These are phyloP conservation scores for Drosophila dives DNA, from an alignment of 2,888 invertebrate species.

Conservation along the genomic window DNA sequence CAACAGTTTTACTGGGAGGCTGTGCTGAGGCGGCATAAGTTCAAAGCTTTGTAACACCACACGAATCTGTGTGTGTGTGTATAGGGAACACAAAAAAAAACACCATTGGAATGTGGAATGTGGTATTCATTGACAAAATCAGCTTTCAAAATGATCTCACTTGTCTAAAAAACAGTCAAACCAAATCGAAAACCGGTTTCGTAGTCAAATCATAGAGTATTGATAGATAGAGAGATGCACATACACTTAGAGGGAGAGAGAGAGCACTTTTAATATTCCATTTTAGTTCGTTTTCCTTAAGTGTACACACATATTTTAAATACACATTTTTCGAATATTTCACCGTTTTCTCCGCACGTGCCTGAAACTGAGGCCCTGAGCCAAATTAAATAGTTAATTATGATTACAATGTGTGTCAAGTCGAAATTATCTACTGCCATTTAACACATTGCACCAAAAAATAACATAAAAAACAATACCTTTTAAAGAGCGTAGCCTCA, in stretches of 20 bases:
- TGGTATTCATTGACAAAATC: conserved; percentile 85
- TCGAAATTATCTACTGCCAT: conserved; percentile 60
- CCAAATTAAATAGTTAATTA: conserved; percentile 71
- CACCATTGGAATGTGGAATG: conserved; percentile 76
- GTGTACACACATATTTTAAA: conserved; percentile 28
- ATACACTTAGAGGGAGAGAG: neutral
- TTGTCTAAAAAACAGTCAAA: conserved; percentile 85
- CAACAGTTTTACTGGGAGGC: conserved; percentile 49
- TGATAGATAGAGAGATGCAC: neutral
- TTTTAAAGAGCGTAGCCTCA: conserved; percentile 59
- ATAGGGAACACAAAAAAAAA: conserved; percentile 54
- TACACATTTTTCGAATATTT: conserved; percentile 14
- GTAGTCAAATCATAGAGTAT: conserved; percentile 82
- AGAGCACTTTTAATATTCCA: conserved; percentile 42
- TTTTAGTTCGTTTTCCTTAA: conserved; percentile 61
- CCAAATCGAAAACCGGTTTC: conserved; percentile 86
- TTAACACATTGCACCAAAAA: conserved; percentile 65
- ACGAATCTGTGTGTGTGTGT: conserved; percentile 42
- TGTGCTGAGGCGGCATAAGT: conserved; percentile 76
- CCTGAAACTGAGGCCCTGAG: conserved; percentile 44
- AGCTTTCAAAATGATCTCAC: conserved; percentile 86
- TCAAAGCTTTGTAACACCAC: conserved; percentile 80
- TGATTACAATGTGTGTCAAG: conserved; percentile 75
- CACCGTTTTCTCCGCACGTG: conserved; percentile 57
- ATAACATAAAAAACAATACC: conserved; percentile 21